A percentile compares a stretch with the other conserved stretches of the same genome.
Conservation (phyloP, 2,797 vertebrate species). For the Spheniscus humboldti region DNA sequence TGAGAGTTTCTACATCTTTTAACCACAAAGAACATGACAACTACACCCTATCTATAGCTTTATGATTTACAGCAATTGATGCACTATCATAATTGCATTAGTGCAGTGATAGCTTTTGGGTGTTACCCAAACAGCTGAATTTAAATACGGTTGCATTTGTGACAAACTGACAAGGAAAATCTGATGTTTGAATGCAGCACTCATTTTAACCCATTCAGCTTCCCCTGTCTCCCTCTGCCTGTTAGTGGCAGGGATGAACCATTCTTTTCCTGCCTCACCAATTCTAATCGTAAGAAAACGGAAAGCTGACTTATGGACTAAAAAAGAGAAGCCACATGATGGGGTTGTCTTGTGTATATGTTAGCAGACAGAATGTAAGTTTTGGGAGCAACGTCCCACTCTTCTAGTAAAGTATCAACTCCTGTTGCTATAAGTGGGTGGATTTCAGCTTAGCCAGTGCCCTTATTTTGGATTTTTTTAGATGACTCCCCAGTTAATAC, state of each 20-base stretch:
- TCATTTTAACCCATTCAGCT: background rate
- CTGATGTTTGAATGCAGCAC: background rate
- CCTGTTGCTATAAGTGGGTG: background rate
- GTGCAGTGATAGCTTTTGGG: slow-evolving; percentile 49
- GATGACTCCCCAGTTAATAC: background rate
- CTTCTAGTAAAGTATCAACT: background rate
- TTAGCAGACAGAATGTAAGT: background rate
- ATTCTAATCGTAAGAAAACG: background rate
- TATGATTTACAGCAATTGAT: slow-evolving; percentile 65
- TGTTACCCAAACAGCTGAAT: slow-evolving; percentile 36
- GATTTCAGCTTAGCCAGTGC: background rate
- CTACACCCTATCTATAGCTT: slow-evolving; percentile 33
- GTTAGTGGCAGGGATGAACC: background rate
- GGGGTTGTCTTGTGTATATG: background rate
- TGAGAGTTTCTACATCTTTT: slow-evolving; percentile 66
- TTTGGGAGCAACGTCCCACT: background rate
- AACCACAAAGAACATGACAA: slow-evolving; percentile 68
- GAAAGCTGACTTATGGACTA: background rate
- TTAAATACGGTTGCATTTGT: background rate
- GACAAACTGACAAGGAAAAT: slow-evolving; percentile 37
- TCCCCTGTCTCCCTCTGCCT: background rate
- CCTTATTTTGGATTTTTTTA: background rate
- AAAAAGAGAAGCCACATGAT: background rate
- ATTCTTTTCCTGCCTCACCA: background rate
- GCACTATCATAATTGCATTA: slow-evolving; percentile 53